Evolutionary conservation across 2,797 vertebrate species (phyloP).

Genomic region (Lycodopsis pacificus): DNA sequence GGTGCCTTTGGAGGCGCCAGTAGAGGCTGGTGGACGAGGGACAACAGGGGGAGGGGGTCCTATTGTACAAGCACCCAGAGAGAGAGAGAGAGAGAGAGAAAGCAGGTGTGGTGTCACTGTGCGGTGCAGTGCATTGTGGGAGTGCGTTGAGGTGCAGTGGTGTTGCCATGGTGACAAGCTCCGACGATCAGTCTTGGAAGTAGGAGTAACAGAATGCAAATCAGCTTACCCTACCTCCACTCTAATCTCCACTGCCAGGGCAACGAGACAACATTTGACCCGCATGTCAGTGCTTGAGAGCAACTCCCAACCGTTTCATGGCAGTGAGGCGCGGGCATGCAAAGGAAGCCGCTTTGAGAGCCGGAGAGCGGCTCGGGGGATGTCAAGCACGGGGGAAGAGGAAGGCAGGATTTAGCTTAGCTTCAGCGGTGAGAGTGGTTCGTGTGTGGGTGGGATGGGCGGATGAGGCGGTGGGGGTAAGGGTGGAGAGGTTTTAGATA

Average conservation of each 20-base stretch:
- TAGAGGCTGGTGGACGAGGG: not conserved
- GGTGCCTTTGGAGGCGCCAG: not conserved
- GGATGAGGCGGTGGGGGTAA: conserved; percentile 52
- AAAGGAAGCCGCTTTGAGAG: conserved; percentile 55
- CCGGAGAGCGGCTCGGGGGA: conserved; percentile 46
- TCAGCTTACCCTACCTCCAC: conserved; percentile 55
- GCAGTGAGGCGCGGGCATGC: conserved; percentile 58
- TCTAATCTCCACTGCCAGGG: conserved; percentile 62
- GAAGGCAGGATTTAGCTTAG: conserved; percentile 48
- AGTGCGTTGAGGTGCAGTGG: conserved; percentile 63
- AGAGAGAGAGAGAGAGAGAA: conserved; percentile 4
- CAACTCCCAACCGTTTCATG: conserved; percentile 44
- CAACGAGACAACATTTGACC: conserved; percentile 62
- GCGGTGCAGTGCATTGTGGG: conserved; percentile 61
- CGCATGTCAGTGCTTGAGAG: conserved; percentile 33
- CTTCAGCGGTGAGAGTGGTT: conserved; percentile 54
- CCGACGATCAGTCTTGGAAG: conserved; percentile 62
- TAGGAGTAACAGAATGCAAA: conserved; percentile 64
- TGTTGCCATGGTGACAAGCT: conserved; percentile 77
- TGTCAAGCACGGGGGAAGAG: conserved; percentile 51
- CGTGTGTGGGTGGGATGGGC: conserved; percentile 34
- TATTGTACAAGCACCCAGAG: conserved; percentile 24
- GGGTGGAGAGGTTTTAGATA: conserved; percentile 40
- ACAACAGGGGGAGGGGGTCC: not conserved
- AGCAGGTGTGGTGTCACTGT: conserved; percentile 61